Percentiles rank a stretch among this genome's conserved stretches.
Evolutionary conservation across 2,797 vertebrate species (phyloP).

Genomic region (Paratrypauchen microcephalus): DNA sequence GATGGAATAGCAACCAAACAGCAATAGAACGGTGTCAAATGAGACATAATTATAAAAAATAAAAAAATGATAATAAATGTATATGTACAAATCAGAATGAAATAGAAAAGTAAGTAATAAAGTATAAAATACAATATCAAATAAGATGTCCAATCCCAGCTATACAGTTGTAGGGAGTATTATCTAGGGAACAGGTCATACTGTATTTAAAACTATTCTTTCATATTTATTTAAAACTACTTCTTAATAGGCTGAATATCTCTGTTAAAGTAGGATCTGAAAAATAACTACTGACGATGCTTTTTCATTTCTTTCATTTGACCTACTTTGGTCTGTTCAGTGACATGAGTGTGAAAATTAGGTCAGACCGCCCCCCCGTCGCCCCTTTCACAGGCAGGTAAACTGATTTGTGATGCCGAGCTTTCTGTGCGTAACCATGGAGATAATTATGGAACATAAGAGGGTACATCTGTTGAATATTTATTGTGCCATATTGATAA

Average conservation of each 20-base stretch:
- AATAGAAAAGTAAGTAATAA: too few relatives aligned
- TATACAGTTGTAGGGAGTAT: too few relatives aligned
- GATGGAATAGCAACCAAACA: too few relatives aligned
- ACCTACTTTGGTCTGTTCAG: conserved; percentile 32
- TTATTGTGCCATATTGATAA: conserved; percentile 25
- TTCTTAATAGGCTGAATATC: not conserved
- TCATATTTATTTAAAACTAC: not conserved
- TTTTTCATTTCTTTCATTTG: conserved; percentile 13
- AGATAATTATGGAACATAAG: conserved; percentile 54
- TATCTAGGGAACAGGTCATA: too few relatives aligned
- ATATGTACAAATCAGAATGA: too few relatives aligned
- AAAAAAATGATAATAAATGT: too few relatives aligned
- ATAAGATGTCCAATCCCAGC: too few relatives aligned
- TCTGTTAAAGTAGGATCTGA: too few relatives aligned
- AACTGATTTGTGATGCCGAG: conserved; percentile 43
- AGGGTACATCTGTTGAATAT: conserved; percentile 36
- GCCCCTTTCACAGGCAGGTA: conserved; percentile 39
- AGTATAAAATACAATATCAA: too few relatives aligned
- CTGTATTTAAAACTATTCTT: not conserved
- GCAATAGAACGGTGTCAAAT: too few relatives aligned
- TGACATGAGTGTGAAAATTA: conserved; percentile 42
- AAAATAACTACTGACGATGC: not conserved
- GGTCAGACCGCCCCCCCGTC: conserved; percentile 46
- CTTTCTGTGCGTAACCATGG: conserved; percentile 69
- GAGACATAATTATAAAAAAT: too few relatives aligned